Evolutionary conservation across 1,140 invertebrate genomes (phyloP).

Genomic region (Limonius californicus): DNA sequence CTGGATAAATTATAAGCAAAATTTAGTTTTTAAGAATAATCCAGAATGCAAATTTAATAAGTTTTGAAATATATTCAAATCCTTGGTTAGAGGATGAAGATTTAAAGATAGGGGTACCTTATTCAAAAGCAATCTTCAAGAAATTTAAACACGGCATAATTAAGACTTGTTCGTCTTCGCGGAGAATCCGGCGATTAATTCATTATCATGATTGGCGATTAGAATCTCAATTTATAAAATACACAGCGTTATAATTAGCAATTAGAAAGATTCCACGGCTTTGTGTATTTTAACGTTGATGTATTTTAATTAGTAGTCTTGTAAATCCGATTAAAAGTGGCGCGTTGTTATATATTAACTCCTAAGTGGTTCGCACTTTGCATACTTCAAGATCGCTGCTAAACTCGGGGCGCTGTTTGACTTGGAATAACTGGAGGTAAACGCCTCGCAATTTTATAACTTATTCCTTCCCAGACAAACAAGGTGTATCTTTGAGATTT

Average conservation of each 20-base stretch:
- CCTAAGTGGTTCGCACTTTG: slow-evolving; percentile 41
- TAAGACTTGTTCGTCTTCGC: slow-evolving; percentile 42
- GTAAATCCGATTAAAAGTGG: slow-evolving; percentile 44
- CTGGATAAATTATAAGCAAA: no score
- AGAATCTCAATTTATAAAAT: slow-evolving; percentile 49
- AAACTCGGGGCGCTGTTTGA: slow-evolving; percentile 23
- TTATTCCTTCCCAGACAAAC: slow-evolving; percentile 30
- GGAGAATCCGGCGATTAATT: slow-evolving; percentile 44
- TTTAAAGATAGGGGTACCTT: slow-evolving; percentile 7
- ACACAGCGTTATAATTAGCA: slow-evolving; percentile 48
- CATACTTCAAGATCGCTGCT: slow-evolving; percentile 37
- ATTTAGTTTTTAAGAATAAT: no score
- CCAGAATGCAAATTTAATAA: background rate
- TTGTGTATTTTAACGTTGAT: slow-evolving; percentile 37
- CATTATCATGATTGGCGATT: slow-evolving; percentile 47
- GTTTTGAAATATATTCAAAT: slow-evolving; percentile 5
- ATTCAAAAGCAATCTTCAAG: slow-evolving; percentile 23
- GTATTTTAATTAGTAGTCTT: slow-evolving; percentile 45
- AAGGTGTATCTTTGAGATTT: slow-evolving; percentile 44
- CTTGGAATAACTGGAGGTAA: slow-evolving; percentile 14
- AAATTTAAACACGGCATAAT: slow-evolving; percentile 40
- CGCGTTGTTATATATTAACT: slow-evolving; percentile 39
- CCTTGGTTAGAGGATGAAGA: background rate
- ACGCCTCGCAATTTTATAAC: slow-evolving; percentile 39
- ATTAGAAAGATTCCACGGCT: slow-evolving; percentile 42